Base-by-base conservation (phyloP, 2,888 invertebrate genomes). In the Chrysolina americana region DNA sequence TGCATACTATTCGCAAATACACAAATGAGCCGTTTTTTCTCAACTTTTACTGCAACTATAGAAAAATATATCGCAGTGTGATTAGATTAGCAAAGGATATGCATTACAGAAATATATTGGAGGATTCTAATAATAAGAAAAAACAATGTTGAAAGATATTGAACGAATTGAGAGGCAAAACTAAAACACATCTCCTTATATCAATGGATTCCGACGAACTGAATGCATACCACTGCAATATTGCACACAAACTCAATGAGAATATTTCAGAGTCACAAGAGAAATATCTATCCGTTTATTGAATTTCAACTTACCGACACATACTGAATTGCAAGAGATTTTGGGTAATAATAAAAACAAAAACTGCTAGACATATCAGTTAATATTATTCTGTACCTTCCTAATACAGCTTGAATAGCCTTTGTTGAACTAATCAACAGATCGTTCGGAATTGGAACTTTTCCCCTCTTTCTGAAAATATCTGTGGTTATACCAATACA, bases 121-220 rank as follows among this genome's bases (percentile, higher is more conserved):
- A 17, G 21, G 21, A 17, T 10, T 17, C 56, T 21, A 56, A 56
- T 21, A 56, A 56, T 17, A 56, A 56, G 56, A 56, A 13, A 8
- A 56, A 56, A 10, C 4, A 17, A 2, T n/a, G 13, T 56, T 56
- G 56, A 13, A 17, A 3, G 17, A 21, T 56, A 56, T 15, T 56
- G 56, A 17, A 56, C 21, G 56, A 56, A n/a, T 56, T 56, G n/a
- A 56, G 56, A 56, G 56, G 56, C 56, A 6, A 56, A 56, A 56
- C 56, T 56, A 56, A 56, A 19, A 56, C 56, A 56, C 13, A 10
- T 19, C 56, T 3, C n/a, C 56, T n/a, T n/a, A n/a, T n/a, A n/a
- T n/a, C n/a, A n/a, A n/a, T n/a, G n/a, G n/a, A n/a, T n/a, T n/a
- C n/a, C n/a, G n/a, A n/a, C n/a, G n/a, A 56, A 6, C 4, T n/a